A percentile compares a stretch with the other conserved stretches of the same genome.
These are phyloP conservation scores for Pseudeuparius sepicola DNA, from an alignment of 2,888 invertebrate genomes.

Conservation along the genomic window DNA sequence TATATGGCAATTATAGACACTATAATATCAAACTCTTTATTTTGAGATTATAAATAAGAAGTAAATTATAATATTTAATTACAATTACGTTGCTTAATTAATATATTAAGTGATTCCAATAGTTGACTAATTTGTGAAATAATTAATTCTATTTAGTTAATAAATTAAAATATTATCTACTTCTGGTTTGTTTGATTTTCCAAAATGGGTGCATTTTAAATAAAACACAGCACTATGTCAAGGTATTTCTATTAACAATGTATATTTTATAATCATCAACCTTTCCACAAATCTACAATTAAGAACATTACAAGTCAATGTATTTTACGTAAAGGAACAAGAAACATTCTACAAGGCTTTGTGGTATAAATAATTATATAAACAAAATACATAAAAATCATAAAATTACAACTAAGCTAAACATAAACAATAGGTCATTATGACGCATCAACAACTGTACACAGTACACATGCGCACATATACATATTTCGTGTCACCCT, in stretches of 20 bases:
- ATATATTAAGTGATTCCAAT: too few relatives aligned
- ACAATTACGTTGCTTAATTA: too few relatives aligned
- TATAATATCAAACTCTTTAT: too few relatives aligned
- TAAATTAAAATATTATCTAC: too few relatives aligned
- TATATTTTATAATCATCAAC: conserved; percentile 45
- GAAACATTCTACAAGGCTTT: conserved; percentile 36
- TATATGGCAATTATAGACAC: too few relatives aligned
- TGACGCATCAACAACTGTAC: conserved; percentile 39
- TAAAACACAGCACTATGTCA: too few relatives aligned
- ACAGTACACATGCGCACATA: conserved; percentile 30
- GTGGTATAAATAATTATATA: conserved; percentile 32
- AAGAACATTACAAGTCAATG: conserved; percentile 41
- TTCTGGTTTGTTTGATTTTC: too few relatives aligned
- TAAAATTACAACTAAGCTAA: conserved; percentile 37
- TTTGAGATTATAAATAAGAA: too few relatives aligned
- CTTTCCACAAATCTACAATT: conserved; percentile 45
- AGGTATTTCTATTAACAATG: conserved; percentile 46
- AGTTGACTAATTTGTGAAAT: too few relatives aligned
- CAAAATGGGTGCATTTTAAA: too few relatives aligned
- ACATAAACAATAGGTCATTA: conserved; percentile 34
- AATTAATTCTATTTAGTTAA: too few relatives aligned
- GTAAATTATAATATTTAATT: too few relatives aligned
- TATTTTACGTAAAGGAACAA: conserved; percentile 39
- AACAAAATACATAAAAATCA: conserved; percentile 22
- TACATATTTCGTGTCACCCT: conserved; percentile 35